A percentile compares a stretch with the other conserved stretches of the same genome.
Conservation (phyloP, 2,113 vertebrate species). For the Leptodactylus fuscus region DNA sequence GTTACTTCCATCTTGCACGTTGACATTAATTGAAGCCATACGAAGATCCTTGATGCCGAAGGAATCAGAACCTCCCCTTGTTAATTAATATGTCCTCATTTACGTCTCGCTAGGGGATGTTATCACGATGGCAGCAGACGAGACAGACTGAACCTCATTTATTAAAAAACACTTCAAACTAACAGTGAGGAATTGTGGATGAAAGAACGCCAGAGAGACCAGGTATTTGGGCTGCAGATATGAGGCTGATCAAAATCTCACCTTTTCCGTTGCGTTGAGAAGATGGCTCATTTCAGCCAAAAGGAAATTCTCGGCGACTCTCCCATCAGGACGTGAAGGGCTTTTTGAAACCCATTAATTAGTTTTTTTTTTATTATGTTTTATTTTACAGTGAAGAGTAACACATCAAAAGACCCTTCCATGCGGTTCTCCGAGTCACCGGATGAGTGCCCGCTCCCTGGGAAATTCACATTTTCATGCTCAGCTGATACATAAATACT, state of each 20-base stretch:
- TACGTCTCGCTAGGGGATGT: constrained; percentile 38
- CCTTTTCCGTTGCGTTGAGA: not conserved
- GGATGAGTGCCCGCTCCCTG: not conserved
- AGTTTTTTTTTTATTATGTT: constrained; percentile 26
- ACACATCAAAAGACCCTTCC: constrained; percentile 24
- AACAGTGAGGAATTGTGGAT: constrained; percentile 42
- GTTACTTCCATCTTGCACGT: not conserved
- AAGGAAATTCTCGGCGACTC: not conserved
- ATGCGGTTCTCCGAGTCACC: not conserved
- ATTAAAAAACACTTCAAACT: constrained; percentile 40
- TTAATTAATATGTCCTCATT: constrained; percentile 51
- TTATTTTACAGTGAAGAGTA: constrained; percentile 27
- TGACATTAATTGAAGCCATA: constrained; percentile 33
- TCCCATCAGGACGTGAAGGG: constrained; percentile 37
- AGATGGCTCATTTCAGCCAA: constrained; percentile 21
- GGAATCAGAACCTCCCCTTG: constrained; percentile 40
- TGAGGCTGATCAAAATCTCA: constrained; percentile 40
- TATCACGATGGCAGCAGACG: constrained; percentile 55
- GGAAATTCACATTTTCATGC: constrained; percentile 1
- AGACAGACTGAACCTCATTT: constrained; percentile 44
- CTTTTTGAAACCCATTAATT: constrained; percentile 43
- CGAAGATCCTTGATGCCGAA: not conserved
- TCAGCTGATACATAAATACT: not conserved
- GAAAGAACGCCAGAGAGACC: constrained; percentile 12
- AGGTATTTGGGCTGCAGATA: constrained; percentile 47